Evolutionary conservation across 2,797 vertebrate genomes (phyloP), one percentile per base, ranked within the genome.

Genomic region (Molossus alvarezi): DNA sequence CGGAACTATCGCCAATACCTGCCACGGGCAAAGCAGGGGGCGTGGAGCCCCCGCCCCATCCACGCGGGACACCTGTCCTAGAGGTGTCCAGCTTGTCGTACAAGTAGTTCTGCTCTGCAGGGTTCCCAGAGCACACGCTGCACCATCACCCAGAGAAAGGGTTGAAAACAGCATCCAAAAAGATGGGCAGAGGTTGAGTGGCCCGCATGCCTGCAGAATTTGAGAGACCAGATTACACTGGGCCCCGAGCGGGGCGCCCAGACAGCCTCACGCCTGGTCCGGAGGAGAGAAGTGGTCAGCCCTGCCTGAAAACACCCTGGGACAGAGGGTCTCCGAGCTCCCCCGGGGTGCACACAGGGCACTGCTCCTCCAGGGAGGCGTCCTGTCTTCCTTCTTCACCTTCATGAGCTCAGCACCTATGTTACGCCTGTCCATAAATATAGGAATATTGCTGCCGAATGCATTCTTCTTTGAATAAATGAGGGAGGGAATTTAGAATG

Each of bases 261-360:
- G 23, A 41, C 7, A 60, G 17, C 6, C 7, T 20, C 6, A 10
- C 17, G 0, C 45, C 33, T 69, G 41, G 1, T 13, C 55, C 12
- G 21, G 80, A n/a, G 7, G 71, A 60, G 73, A 53, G 48, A 77
- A 48, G 69, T 2, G 6, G 58, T 12, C 10, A 29, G 37, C 3
- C n/a, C 9, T 20, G 21, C 14, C 4, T 12, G 71, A 33, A 73
- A 55, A 41, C 0, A 10, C 20, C 9, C 2, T 0, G 5, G 0
- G 2, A 55, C 21, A 10, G 1, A 60, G 14, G 33, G 0, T 0
- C 18, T 23, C 55, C 21, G 21, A 33, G 51, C 1, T 41, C 13
- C 10, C 12, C 4, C 41, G 41, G 41, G 45, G 9, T 1, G 1
- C 4, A 3, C 57, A 11, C 5, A 0, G 9, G 4, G 2, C 1